phyloP scores from a whole-genome alignment of 1,140 invertebrate genomes.

The Gonatopus flavifemur region DNA sequence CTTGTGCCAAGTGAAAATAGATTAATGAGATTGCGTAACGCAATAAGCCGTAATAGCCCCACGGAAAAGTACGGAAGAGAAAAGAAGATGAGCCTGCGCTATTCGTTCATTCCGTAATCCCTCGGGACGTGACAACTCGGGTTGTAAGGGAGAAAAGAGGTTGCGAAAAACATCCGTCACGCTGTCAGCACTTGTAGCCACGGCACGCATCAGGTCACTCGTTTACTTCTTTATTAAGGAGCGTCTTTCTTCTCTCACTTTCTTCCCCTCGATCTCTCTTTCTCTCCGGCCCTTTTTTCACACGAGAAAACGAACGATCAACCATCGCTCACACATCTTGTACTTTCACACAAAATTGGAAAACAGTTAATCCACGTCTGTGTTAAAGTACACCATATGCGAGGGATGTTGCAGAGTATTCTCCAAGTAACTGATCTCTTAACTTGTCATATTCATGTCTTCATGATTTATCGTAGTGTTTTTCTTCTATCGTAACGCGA shows the following conservation, averaged over 20 bases:
- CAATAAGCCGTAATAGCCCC: constrained; percentile 17
- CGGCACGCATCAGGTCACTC: constrained; percentile 14
- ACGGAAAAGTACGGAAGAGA: background rate
- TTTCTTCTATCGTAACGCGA: too few relatives aligned
- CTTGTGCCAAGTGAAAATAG: background rate
- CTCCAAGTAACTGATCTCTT: too few relatives aligned
- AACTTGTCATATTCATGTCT: too few relatives aligned
- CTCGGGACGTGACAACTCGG: constrained; percentile 17
- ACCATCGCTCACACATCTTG: too few relatives aligned
- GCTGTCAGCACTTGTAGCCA: constrained; percentile 13
- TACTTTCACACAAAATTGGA: too few relatives aligned
- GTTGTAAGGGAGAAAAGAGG: constrained; percentile 12
- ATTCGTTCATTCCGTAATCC: constrained; percentile 24
- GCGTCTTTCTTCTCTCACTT: background rate
- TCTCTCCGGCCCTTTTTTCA: too few relatives aligned
- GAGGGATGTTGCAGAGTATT: too few relatives aligned
- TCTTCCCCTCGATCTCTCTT: too few relatives aligned
- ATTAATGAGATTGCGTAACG: constrained; percentile 19
- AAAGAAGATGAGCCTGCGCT: constrained; percentile 11
- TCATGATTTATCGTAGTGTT: too few relatives aligned
- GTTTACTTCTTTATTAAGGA: constrained; percentile 21
- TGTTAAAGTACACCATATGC: too few relatives aligned
- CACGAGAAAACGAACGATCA: too few relatives aligned
- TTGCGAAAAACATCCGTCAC: constrained; percentile 25
- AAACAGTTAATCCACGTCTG: too few relatives aligned